Conservation (phyloP, 2,113 vertebrate genomes). For the Sebastes fasciatus region DNA sequence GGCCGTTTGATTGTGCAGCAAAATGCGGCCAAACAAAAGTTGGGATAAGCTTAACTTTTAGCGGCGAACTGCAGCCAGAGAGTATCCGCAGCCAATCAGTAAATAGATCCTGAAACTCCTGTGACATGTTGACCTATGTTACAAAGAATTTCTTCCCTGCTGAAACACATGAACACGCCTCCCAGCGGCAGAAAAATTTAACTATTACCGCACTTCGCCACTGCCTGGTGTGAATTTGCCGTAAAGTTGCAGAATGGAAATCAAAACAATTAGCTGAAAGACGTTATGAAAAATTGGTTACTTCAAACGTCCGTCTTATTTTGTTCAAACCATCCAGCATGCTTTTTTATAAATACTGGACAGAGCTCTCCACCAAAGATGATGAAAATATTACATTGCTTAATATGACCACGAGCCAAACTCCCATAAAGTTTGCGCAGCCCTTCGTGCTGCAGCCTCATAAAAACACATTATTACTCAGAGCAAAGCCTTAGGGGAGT, state of each 20-base stretch:
- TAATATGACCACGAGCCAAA: background rate
- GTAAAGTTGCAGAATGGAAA: background rate
- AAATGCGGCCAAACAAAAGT: no score
- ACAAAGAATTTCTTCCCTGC: no score
- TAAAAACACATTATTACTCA: slow-evolving; percentile 30
- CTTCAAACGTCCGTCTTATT: background rate
- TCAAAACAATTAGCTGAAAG: background rate
- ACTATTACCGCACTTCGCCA: no score
- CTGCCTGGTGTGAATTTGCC: no score
- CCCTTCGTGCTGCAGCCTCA: slow-evolving; percentile 3
- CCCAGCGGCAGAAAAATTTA: no score
- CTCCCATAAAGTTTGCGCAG: slow-evolving; percentile 8
- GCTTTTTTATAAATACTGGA: background rate
- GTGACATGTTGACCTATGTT: no score
- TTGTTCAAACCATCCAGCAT: background rate
- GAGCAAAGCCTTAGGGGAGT: slow-evolving; percentile 2
- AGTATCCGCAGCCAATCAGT: no score
- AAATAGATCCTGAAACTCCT: no score
- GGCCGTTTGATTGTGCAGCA: no score
- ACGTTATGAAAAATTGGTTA: background rate
- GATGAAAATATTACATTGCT: background rate
- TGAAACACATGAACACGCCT: no score
- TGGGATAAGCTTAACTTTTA: no score
- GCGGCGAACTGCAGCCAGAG: no score
- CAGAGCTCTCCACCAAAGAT: background rate